Base-by-base conservation (phyloP, 2,113 vertebrate genomes). In the Pelobates fuscus region DNA sequence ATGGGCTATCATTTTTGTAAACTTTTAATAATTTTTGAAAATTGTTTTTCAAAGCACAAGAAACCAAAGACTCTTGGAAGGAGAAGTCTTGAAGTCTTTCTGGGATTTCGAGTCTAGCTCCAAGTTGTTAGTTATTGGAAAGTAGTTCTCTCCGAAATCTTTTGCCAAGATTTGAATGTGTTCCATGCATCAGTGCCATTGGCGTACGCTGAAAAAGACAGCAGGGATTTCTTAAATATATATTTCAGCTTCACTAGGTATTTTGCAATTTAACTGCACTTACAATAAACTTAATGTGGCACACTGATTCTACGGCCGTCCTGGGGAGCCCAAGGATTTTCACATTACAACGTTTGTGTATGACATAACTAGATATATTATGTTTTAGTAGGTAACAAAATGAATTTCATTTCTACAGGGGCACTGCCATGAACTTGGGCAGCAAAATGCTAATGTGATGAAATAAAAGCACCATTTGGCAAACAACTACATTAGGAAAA, bases 371-470 rank as follows among this genome's bases (percentile, higher is more conserved):
- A 37, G 59, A 37, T 17, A 61, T 68, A 77, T 68, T 77, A 77
- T 67, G 32, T 77, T 77, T 77, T 77, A 77, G 73, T 61, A 68
- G 73, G 73, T 77, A 77, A 77, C 73, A 77, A 77, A 77, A 67
- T 54, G 64, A 77, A 77, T 68, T 77, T 68, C 24, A 67, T 64
- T 32, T 60, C 63, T 67, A 61, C 58, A 49, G 57, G 41, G 64
- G 58, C 23, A 58, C 21, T 12, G 43, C 23, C 44, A 61, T 52
- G 44, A 24, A 25, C 64, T 37, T 43, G 30, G 49, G n/a, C 29
- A 52, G 44, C 67, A 68, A 68, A 17, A 49, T 49, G 17, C 44
- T 49, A 17, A 49, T 43, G 37, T 65, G 46, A 68, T 21, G 73
- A 61, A 44, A 68, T 49, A 52, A 63, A 63, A 26, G 14, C 18